Conservation (phyloP, 2,113 vertebrate genomes). For the Zeus faber region DNA sequence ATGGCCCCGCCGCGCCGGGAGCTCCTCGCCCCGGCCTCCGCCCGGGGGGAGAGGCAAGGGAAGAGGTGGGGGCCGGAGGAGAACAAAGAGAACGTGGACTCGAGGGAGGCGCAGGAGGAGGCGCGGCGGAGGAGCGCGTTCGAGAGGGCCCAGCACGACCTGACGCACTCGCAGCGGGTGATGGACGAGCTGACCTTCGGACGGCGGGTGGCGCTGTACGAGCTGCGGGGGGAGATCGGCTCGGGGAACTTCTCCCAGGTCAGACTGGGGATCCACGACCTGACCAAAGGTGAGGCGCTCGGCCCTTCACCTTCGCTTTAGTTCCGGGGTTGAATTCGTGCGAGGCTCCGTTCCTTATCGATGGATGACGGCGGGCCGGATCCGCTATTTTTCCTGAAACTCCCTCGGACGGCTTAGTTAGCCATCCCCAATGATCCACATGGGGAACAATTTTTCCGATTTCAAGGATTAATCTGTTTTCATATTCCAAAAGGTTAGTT, state of each 20-base stretch:
- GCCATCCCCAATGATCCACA: no score
- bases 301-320: no score
- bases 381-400: no score
- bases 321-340: no score
- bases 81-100: constrained; percentile 19
- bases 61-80: constrained; percentile 13
- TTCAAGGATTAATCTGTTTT: no score
- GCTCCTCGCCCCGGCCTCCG: constrained; percentile 6
- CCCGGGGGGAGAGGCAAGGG: neutral
- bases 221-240: constrained; percentile 73
- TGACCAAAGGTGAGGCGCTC: constrained; percentile 71
- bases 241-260: constrained; percentile 76
- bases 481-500: no score
- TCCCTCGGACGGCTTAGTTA: no score
- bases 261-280: constrained; percentile 69
- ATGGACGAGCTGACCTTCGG: constrained; percentile 61
- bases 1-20: constrained; percentile 13
- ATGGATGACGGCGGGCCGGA: no score
- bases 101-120: constrained; percentile 7
- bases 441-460: no score
- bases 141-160: constrained; percentile 59
- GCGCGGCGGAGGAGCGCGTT: constrained; percentile 37
- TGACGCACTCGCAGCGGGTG: constrained; percentile 61
- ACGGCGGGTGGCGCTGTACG: constrained; percentile 67
- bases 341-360: no score